Percentiles rank a stretch among this genome's conserved stretches.
Evolutionary conservation across 2,113 vertebrate species (phyloP).

Genomic region (Cacatua alba): DNA sequence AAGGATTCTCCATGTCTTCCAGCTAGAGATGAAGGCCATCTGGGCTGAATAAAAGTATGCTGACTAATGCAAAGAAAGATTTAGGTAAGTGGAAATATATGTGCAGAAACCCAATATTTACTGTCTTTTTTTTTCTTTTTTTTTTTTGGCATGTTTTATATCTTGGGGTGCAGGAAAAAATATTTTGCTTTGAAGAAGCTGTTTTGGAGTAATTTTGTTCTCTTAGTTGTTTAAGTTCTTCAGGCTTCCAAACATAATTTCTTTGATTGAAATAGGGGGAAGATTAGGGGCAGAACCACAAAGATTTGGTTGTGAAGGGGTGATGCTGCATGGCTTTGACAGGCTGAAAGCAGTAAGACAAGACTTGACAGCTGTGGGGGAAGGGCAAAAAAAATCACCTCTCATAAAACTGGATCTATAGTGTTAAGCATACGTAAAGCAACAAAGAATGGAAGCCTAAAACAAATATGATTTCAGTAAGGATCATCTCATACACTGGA

Average conservation of each 20-base stretch:
- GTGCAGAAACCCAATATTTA: not conserved
- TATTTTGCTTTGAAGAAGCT: not conserved
- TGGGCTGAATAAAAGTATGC: not conserved
- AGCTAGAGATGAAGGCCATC: not conserved
- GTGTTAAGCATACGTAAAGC: not conserved
- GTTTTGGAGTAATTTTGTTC: not conserved
- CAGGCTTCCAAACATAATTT: not conserved
- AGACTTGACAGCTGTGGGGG: not conserved
- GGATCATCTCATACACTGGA: not conserved
- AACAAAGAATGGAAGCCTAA: not conserved
- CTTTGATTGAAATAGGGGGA: not conserved
- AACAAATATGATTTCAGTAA: not conserved
- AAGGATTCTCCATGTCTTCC: not conserved
- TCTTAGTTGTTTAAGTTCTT: not conserved
- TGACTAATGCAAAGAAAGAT: not conserved
- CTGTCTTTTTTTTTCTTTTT: no score
- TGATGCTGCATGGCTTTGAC: not conserved
- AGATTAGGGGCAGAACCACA: not conserved
- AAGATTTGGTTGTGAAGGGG: not conserved
- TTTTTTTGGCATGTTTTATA: not conserved
- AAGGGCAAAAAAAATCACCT: not conserved
- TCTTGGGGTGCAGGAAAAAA: not conserved
- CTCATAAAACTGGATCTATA: not conserved
- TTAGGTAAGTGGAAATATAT: not conserved
- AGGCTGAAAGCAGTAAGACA: not conserved